Evolutionary conservation across 2,888 invertebrate species (phyloP).

Genomic region (Callyntrura sp.): DNA sequence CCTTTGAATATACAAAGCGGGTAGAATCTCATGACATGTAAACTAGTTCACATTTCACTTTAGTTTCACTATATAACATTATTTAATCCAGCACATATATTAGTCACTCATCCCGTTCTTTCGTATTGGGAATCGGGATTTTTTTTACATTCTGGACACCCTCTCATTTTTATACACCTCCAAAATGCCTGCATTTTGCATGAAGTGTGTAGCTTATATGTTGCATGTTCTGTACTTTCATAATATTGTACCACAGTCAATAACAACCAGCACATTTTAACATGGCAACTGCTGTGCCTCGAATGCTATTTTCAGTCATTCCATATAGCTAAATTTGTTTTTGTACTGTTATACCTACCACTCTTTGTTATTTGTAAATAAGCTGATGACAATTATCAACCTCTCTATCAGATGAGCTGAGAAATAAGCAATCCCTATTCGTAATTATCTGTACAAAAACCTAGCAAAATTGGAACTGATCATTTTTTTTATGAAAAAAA

Average conservation of each 20-base stretch:
- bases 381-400: neutral
- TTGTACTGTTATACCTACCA: neutral
- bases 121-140: too few species aligned
- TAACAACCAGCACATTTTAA: neutral
- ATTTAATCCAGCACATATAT: too few species aligned
- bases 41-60: too few species aligned
- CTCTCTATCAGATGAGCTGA: conserved; percentile 52
- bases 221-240: neutral
- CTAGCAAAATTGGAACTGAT: conserved; percentile 62
- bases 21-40: too few species aligned
- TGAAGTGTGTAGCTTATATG: neutral
- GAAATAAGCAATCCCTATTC: conserved; percentile 56
- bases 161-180: neutral
- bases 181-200: conserved; percentile 7
- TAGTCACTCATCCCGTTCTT: too few species aligned
- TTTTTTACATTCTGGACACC: neutral
- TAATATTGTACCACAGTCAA: too few species aligned
- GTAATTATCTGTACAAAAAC: conserved; percentile 63
- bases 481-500: conserved; percentile 60
- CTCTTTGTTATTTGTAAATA: conserved; percentile 8
- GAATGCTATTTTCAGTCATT: neutral
- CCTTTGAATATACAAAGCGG: too few species aligned
- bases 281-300: neutral
- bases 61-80: too few species aligned
- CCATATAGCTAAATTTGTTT: neutral